phyloP scores from a whole-genome alignment of 2,797 vertebrate species.

The Cynodonichthys magdalenae region DNA sequence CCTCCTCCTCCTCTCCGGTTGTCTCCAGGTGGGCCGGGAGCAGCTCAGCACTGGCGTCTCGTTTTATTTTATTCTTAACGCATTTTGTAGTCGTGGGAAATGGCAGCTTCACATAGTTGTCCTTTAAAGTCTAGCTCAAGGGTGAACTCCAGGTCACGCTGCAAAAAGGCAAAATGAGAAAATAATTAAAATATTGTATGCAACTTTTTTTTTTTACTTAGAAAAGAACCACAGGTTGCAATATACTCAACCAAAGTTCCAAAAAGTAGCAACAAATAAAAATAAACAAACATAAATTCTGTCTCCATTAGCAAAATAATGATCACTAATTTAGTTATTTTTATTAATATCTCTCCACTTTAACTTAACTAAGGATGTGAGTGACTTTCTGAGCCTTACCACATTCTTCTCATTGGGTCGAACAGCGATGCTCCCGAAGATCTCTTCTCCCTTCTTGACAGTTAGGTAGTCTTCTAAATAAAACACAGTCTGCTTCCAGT shows the following conservation, averaged over 20 bases:
- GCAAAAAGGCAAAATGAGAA: slow-evolving; percentile 27
- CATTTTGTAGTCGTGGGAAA: slow-evolving; percentile 99
- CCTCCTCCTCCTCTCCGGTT: slow-evolving; percentile 19
- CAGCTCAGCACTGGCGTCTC: slow-evolving; percentile 24
- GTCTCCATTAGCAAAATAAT: no score
- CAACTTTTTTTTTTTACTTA: no score
- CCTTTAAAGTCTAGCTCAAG: slow-evolving; percentile 98
- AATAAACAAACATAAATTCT: no score
- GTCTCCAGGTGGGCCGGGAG: slow-evolving; percentile 44
- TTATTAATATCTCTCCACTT: no score
- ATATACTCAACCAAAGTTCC: no score
- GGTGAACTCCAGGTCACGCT: slow-evolving; percentile 98
- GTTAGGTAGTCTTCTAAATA: slow-evolving; percentile 98
- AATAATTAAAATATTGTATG: not conserved
- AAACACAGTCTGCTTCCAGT: slow-evolving; percentile 99
- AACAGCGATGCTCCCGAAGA: slow-evolving; percentile 92
- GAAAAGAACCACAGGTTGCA: no score
- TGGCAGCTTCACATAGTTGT: slow-evolving; percentile 95
- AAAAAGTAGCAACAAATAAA: no score
- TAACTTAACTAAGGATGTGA: not conserved
- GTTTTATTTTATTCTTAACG: slow-evolving; percentile 77
- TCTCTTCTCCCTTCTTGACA: slow-evolving; percentile 94
- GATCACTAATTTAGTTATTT: no score
- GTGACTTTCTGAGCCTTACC: slow-evolving; percentile 78
- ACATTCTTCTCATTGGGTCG: slow-evolving; percentile 96